Evolutionary conservation across 2,888 invertebrate species (phyloP).

Genomic region (Tetramorium bicarinatum): DNA sequence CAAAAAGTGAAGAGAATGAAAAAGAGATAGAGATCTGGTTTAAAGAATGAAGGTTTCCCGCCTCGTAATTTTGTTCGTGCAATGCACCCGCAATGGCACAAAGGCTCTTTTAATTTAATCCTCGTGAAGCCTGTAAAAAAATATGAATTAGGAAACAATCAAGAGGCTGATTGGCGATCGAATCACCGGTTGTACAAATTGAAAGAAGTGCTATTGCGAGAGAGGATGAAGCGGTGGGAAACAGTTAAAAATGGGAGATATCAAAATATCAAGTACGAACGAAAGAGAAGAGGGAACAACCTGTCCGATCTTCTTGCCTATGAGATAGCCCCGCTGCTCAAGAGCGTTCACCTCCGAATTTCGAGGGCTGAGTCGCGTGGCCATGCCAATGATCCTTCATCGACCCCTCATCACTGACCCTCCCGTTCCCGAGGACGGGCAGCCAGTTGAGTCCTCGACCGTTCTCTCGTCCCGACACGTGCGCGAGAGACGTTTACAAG

Average conservation of each 20-base stretch:
- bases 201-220: not conserved
- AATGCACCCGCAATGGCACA: not conserved
- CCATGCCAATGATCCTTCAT: slow-evolving; percentile 87
- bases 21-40: not conserved
- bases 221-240: not conserved
- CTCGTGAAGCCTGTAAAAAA: not conserved
- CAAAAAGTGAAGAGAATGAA: not conserved
- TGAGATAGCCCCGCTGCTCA: slow-evolving; percentile 94
- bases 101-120: not conserved
- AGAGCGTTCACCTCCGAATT: slow-evolving; percentile 95
- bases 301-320: slow-evolving; percentile 95
- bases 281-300: slow-evolving; percentile 68
- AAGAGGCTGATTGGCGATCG: not conserved
- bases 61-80: not conserved
- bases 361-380: slow-evolving; percentile 92
- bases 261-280: not conserved
- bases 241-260: not conserved
- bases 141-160: not conserved
- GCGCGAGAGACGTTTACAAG: not conserved
- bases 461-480: not conserved
- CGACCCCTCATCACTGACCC: slow-evolving; percentile 68
- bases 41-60: not conserved
- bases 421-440: slow-evolving; percentile 16
- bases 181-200: not conserved
- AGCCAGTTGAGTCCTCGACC: slow-evolving; percentile 30